Conservation (phyloP, 1,140 invertebrate genomes). For the Aporrectodea caliginosa region DNA sequence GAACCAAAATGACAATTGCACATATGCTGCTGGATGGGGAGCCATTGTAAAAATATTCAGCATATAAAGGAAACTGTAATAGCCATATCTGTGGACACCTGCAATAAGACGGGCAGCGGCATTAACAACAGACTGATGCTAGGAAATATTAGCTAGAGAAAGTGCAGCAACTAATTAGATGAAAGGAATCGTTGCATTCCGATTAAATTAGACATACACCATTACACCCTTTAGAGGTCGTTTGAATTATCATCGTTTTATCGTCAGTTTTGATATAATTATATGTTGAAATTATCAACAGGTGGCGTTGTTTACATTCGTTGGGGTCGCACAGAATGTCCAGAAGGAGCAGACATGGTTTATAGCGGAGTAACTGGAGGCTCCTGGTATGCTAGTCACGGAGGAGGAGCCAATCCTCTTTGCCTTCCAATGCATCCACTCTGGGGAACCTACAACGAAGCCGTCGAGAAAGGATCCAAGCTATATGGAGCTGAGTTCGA, state of each 20-base stretch:
- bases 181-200: background rate
- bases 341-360: background rate
- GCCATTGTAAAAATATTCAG: too few species aligned
- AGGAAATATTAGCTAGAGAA: background rate
- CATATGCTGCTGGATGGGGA: too few species aligned
- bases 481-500: conserved; percentile 8
- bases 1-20: too few species aligned
- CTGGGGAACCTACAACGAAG: background rate
- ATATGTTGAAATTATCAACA: too few species aligned
- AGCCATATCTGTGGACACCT: too few species aligned
- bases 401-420: background rate
- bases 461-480: background rate
- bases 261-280: too few species aligned
- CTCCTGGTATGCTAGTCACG: background rate
- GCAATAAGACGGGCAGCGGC: too few species aligned
- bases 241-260: background rate
- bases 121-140: background rate
- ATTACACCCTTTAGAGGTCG: background rate
- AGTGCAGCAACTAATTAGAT: background rate
- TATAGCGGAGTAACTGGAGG: conserved; percentile 6
- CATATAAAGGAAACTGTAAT: too few species aligned
- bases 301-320: conserved; percentile 12
- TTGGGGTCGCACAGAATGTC: conserved; percentile 11
- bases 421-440: background rate
- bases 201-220: background rate